These are phyloP conservation scores for Platyscapa corneri DNA, from an alignment of 1,140 invertebrate species.

Conservation along the genomic window DNA sequence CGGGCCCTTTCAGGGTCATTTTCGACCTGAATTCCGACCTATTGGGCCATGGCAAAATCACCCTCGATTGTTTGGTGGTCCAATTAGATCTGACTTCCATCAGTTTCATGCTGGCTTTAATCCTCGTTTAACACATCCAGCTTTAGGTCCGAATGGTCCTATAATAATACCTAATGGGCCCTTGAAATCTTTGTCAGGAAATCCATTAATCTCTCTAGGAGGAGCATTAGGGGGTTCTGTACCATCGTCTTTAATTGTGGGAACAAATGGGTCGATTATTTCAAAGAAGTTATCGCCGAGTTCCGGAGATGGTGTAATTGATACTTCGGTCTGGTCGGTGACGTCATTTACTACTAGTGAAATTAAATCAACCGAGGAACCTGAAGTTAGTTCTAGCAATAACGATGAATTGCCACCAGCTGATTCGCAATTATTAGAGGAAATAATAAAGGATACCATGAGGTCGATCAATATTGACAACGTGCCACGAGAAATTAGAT, in stretches of 20 bases:
- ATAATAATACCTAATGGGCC: conserved; percentile 66
- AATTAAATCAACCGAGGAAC: not conserved
- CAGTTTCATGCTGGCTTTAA: conserved; percentile 70
- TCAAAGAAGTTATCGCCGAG: conserved; percentile 44
- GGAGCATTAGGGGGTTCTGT: conserved; percentile 64
- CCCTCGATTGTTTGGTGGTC: conserved; percentile 65
- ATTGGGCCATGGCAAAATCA: conserved; percentile 69
- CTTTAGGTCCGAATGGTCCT: conserved; percentile 65
- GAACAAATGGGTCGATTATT: conserved; percentile 46
- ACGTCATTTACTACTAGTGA: not conserved
- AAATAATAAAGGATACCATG: conserved; percentile 80
- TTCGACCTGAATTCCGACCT: conserved; percentile 66
- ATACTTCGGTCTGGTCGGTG: not conserved
- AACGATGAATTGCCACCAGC: conserved; percentile 74
- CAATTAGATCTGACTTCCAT: conserved; percentile 67
- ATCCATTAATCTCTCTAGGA: conserved; percentile 53
- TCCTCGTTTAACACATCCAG: conserved; percentile 62
- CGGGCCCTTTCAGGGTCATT: conserved; percentile 63
- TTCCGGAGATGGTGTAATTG: not conserved
- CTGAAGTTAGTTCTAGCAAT: conserved; percentile 5
- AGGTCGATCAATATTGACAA: conserved; percentile 91
- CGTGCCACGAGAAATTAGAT: conserved; percentile 86
- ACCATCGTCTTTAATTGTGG: conserved; percentile 60
- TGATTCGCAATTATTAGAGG: conserved; percentile 77
- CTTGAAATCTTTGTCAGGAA: conserved; percentile 37